Base-by-base conservation (phyloP, 2,113 vertebrate genomes). In the Gallinago undulata region DNA sequence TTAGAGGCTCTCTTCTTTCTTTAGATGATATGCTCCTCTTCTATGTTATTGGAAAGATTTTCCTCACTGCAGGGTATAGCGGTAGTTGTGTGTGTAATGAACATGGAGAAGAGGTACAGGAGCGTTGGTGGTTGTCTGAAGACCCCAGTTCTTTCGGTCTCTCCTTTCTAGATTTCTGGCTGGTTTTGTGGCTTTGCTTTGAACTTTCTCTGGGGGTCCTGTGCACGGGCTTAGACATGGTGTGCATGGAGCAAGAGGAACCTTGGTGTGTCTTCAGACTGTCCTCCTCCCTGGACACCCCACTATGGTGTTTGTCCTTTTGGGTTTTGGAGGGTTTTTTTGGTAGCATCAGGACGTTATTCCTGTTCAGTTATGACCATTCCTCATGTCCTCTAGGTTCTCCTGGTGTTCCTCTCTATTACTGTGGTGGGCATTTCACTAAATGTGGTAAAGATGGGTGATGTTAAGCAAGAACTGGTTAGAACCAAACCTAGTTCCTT, bases 271-370 rank as follows among this genome's bases (percentile, higher is more conserved):
- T 22, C 68, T 18, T 15, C 62, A 50, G n/a, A 7, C 64, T 28
- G 21, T 59, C 0, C 39, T 63, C 31, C 41, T 53, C 27, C 47
- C 66, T 60, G 39, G 9, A 7, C 25, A 39, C 24, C 87, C 35
- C 63, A 13, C 59, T 25, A 0, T 0, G 0, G 6, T 4, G 7
- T 55, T 33, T 21, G 37, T 22, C 63, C 31, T 50, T 82, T 5
- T 15, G 10, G 2, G 9, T 60, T 51, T n/a, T 2, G 2, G 7
- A 8, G 55, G 19, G 4, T 1, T 3, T 27, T 50, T 57, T 68
- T 77, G 11, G 18, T 60, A 67, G 23, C 16, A 13, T 68, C 15
- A 3, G 22, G 27, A 13, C 9, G 2, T 79, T 63, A n/a, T 59
- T 57, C 60, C n/a, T 66, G 11, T 73, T 80, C 12, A 18, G 25